phyloP scores from a whole-genome alignment of 2,797 vertebrate species.

The Simalia tracyae region DNA sequence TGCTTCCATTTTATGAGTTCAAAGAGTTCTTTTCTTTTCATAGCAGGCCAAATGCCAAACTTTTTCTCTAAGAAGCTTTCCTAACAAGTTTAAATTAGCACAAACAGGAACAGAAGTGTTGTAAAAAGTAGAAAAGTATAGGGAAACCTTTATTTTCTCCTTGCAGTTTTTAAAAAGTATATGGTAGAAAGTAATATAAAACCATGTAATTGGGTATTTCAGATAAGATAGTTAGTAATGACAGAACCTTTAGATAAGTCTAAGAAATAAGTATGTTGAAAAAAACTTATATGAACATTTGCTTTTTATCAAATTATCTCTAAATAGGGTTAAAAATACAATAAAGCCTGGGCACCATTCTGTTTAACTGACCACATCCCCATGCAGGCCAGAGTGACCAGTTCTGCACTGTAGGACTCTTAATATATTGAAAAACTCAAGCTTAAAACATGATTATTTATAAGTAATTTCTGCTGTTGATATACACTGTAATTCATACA shows the following conservation, averaged over 20 bases:
- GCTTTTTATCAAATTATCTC: conserved; percentile 27
- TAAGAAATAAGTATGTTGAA: conserved; percentile 26
- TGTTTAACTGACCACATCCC: neutral
- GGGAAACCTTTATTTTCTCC: neutral
- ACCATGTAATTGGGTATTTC: conserved; percentile 18
- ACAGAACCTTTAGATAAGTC: conserved; percentile 21
- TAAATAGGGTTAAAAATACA: neutral
- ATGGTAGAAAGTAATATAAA: conserved; percentile 25
- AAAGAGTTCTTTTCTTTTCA: neutral
- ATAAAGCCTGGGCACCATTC: neutral
- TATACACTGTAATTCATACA: neutral
- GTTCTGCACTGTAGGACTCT: neutral
- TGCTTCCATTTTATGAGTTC: conserved; percentile 5
- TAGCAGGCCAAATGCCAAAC: neutral
- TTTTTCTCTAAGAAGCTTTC: conserved; percentile 3
- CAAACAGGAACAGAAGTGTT: conserved; percentile 2
- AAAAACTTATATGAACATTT: neutral
- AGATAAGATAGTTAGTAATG: conserved; percentile 19
- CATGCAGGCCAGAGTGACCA: neutral
- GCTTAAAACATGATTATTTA: neutral
- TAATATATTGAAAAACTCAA: neutral
- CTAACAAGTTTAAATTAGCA: neutral
- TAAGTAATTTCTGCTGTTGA: neutral
- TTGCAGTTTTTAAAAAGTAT: conserved; percentile 30
- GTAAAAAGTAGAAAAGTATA: conserved; percentile 6